Base-by-base conservation (phyloP, 2,797 vertebrate species). In the Natrix natrix region DNA sequence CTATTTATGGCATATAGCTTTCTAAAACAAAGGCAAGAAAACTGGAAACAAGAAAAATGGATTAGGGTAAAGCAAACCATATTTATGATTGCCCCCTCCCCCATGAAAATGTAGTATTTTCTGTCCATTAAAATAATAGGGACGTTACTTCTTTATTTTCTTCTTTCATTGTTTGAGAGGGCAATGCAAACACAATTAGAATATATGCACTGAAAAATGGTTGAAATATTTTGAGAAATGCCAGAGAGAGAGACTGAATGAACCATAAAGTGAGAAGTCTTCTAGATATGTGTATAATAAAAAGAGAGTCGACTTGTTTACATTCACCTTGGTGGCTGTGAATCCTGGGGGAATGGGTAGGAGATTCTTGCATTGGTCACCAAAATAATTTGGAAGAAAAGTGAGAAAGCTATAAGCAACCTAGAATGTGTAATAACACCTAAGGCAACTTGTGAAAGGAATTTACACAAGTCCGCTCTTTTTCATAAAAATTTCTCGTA, bases 331-430 rank as follows among this genome's bases (percentile, higher is more conserved):
- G 63, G 22, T 89, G n/a, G 7, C 48, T 91, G 93, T 57, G 54
- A 93, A 89, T 57, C 87, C 89, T 89, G 66, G 22, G 87, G 63
- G 89, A 24, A 48, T 48, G 20, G 69, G 20, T 48, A 20, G 20
- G 87, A 8, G 61, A 56, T 89, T n/a, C n/a, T 69, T 83, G 11
- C 37, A 78, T 28, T 60, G 32, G 24, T 61, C 66, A 63, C 32
- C 59, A 56, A 78, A 86, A 88, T 91, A 91, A 91, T 56, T 91
- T 63, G 89, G 32, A 91, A 83, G 92, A 89, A 91, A 83, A 86
- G 93, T 93, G 93, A 57, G 48, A 91, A 91, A 91, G 63, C 93
- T 60, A 86, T 48, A 43, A 87, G 69, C 90, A 91, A 59, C 32
- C 55, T 8, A 56, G n/a, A 91, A 66, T 37, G 32, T 91, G 93